These are phyloP conservation scores for Sebastes goodei DNA, from an alignment of 2,797 vertebrate species.

Conservation along the genomic window DNA sequence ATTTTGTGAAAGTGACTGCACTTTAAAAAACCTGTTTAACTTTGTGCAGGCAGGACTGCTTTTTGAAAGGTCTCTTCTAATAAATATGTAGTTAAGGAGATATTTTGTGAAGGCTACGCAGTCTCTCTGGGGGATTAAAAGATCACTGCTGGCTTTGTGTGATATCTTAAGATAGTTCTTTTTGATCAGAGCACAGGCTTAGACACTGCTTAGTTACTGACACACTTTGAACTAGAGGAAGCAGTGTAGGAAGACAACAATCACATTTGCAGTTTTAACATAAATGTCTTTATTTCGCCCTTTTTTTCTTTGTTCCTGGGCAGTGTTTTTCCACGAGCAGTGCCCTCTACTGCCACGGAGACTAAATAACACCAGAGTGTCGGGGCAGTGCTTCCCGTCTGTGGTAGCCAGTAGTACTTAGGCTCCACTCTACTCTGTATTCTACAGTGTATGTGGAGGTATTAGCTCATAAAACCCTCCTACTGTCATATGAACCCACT, in stretches of 20 bases:
- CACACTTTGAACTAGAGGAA: slow-evolving; percentile 57
- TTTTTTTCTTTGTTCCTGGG: slow-evolving; percentile 38
- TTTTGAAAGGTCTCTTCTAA: slow-evolving; percentile 69
- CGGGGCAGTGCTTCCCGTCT: slow-evolving; percentile 43
- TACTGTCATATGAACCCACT: slow-evolving; percentile 79
- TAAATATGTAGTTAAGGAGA: slow-evolving; percentile 76
- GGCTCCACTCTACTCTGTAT: slow-evolving; percentile 71
- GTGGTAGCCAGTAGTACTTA: slow-evolving; percentile 62
- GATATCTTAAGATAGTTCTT: slow-evolving; percentile 76
- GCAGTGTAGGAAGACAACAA: slow-evolving; percentile 53
- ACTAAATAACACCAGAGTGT: slow-evolving; percentile 47
- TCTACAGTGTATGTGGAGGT: slow-evolving; percentile 78
- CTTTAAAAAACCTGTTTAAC: slow-evolving; percentile 63
- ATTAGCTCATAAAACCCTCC: slow-evolving; percentile 82
- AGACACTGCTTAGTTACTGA: slow-evolving; percentile 62
- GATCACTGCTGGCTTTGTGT: slow-evolving; percentile 78
- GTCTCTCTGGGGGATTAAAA: slow-evolving; percentile 68
- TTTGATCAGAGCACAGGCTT: slow-evolving; percentile 76
- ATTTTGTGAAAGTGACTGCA: slow-evolving; percentile 41
- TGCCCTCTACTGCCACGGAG: slow-evolving; percentile 70
- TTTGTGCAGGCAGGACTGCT: slow-evolving; percentile 39
- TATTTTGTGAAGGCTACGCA: slow-evolving; percentile 71
- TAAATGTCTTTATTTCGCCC: slow-evolving; percentile 29
- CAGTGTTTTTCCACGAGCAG: slow-evolving; percentile 29
- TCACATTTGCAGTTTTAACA: slow-evolving; percentile 54